These are phyloP conservation scores for Nyctibius grandis DNA, from an alignment of 2,797 vertebrate genomes.

Conservation along the genomic window DNA sequence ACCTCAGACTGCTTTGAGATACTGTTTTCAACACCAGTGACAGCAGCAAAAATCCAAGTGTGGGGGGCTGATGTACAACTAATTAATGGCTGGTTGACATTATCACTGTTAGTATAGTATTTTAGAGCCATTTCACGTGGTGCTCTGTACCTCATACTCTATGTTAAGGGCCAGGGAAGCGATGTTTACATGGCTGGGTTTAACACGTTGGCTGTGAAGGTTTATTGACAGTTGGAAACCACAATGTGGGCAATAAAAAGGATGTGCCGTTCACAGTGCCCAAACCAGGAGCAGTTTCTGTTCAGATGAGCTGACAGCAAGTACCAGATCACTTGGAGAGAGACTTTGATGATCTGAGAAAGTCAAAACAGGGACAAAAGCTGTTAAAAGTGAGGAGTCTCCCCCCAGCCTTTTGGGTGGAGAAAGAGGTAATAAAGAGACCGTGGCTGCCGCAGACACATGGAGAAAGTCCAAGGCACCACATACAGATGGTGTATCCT, in stretches of 20 bases:
- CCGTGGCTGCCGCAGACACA: neutral
- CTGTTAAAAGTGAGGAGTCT: neutral
- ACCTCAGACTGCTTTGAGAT: slow-evolving; percentile 7
- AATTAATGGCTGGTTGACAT: neutral
- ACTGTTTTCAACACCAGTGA: neutral
- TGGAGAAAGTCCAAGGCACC: neutral
- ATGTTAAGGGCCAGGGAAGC: neutral
- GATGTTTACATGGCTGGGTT: neutral
- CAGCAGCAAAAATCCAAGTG: neutral
- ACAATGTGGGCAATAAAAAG: neutral
- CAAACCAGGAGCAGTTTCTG: neutral
- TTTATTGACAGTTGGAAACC: neutral
- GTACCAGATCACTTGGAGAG: neutral
- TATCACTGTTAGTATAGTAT: neutral
- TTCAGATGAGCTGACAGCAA: neutral
- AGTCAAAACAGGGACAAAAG: neutral
- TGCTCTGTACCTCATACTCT: neutral
- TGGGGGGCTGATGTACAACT: neutral
- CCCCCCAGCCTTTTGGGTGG: neutral
- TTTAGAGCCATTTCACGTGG: neutral
- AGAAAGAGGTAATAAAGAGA: neutral
- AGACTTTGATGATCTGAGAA: neutral
- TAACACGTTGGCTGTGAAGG: neutral
- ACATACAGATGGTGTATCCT: neutral
- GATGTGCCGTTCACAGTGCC: neutral